A percentile compares a stretch with the other conserved stretches of the same genome.
These are phyloP conservation scores for Tholera decimalis DNA, from an alignment of 2,888 invertebrate species.

Conservation along the genomic window DNA sequence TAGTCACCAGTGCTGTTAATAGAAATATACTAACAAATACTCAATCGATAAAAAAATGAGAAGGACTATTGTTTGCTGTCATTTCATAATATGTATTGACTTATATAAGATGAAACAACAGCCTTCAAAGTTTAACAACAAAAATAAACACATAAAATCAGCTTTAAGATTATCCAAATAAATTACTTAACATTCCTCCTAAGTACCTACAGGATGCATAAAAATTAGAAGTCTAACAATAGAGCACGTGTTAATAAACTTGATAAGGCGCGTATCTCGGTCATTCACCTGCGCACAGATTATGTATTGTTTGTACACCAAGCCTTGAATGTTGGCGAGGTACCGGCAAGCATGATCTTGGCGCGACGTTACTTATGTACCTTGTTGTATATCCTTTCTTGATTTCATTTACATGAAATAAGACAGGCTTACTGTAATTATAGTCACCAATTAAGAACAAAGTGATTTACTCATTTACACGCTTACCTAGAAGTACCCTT, in stretches of 20 bases:
- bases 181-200: conserved; percentile 1
- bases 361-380: conserved; percentile 27
- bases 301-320: conserved; percentile 78
- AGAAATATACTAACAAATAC: no score
- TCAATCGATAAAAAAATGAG: no score
- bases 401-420: conserved; percentile 21
- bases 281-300: conserved; percentile 82
- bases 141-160: neutral
- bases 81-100: no score
- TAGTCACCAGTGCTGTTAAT: no score
- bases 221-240: conserved; percentile 47
- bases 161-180: neutral
- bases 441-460: no score
- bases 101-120: neutral
- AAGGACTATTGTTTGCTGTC: no score
- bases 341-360: conserved; percentile 56
- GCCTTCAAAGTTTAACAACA: neutral
- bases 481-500: no score
- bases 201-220: conserved; percentile 18
- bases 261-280: conserved; percentile 79
- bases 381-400: conserved; percentile 44
- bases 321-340: conserved; percentile 76
- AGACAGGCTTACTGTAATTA: conserved; percentile 14
- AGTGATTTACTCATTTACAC: no score
- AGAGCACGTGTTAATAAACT: conserved; percentile 79